Base-by-base conservation (phyloP, 2,113 vertebrate genomes). In the Protobothrops mucrosquamatus region DNA sequence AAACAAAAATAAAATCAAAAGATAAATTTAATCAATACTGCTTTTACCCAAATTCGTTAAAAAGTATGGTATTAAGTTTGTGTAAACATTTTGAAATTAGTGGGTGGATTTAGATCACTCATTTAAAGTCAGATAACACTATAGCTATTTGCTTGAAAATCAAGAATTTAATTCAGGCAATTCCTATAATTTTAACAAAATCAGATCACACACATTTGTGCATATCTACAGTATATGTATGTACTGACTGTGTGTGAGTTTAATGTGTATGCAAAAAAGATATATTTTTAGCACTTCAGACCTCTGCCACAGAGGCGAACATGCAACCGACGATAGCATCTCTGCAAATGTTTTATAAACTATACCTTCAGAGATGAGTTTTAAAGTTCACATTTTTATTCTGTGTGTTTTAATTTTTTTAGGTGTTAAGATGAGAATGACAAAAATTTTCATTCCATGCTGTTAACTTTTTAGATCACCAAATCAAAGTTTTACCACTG, bases 401-500 rank as follows among this genome's bases (percentile, higher is more conserved):
- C n/a, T 34, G 15, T 34, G n/a, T 94, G 7, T 81, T 93, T 91
- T 88, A 93, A 26, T 20, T 14, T 91, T 54, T 64, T 4, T 0
- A 89, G 81, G 29, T 26, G 24, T 23, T 56, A 52, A 59, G 8
- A 61, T 85, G 11, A 74, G 69, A 88, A 69, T 43, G 18, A 81
- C 29, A 34, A 34, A 88, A 55, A 15, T 8, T 52, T 90, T 23
- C 43, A 93, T 69, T 93, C 61, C 91, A 7, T 29, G 64, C 22
- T 87, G 2, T 39, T 11, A 26, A 2, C 43, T 94, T 95, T 93
- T 92, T 43, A 23, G 92, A 59, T 91, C 23, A 51, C 48, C 74
- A 8, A 91, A 94, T 69, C 90, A 88, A 93, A 85, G 88, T 81
- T 95, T 97, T 95, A 93, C 94, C 10, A 92, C 85, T 88, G 69